phyloP scores from a whole-genome alignment of 1,140 invertebrate genomes.

The Megalonaias nervosa region DNA sequence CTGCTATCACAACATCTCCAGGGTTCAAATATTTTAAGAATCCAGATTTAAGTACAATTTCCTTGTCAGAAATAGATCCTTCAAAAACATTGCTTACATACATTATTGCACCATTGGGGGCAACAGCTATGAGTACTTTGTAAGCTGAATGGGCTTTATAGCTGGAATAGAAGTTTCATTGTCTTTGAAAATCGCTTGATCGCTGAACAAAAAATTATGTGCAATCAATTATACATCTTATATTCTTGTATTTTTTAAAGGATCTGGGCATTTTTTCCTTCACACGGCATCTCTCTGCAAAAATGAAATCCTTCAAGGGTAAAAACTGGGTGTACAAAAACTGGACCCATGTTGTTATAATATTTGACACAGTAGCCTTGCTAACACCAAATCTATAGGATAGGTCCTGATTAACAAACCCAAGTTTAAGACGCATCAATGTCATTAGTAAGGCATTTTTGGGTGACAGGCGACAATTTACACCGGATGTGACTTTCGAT shows the following conservation, averaged over 20 bases:
- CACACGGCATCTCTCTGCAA: no score
- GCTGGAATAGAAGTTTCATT: no score
- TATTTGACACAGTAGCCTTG: constrained; percentile 16
- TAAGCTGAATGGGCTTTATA: constrained; percentile 35
- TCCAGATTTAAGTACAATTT: constrained; percentile 10
- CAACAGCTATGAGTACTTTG: constrained; percentile 37
- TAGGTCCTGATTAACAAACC: constrained; percentile 21
- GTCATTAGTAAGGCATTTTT: background rate
- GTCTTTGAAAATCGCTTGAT: no score
- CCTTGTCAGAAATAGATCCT: background rate
- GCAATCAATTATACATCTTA: no score
- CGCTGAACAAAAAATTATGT: no score
- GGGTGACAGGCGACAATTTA: background rate
- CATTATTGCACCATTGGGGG: background rate
- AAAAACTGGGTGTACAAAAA: constrained; percentile 28
- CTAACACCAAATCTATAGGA: constrained; percentile 30
- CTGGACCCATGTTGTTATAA: constrained; percentile 42
- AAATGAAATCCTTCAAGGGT: background rate
- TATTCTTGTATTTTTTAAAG: constrained; percentile 39
- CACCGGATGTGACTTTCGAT: background rate
- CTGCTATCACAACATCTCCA: no score
- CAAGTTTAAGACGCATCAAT: no score
- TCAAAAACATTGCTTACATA: no score
- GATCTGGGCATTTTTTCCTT: no score
- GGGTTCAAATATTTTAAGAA: constrained; percentile 28